Evolutionary conservation across 2,797 vertebrate genomes (phyloP), one percentile per base, ranked within the genome.

Genomic region (Aldrovandia affinis): DNA sequence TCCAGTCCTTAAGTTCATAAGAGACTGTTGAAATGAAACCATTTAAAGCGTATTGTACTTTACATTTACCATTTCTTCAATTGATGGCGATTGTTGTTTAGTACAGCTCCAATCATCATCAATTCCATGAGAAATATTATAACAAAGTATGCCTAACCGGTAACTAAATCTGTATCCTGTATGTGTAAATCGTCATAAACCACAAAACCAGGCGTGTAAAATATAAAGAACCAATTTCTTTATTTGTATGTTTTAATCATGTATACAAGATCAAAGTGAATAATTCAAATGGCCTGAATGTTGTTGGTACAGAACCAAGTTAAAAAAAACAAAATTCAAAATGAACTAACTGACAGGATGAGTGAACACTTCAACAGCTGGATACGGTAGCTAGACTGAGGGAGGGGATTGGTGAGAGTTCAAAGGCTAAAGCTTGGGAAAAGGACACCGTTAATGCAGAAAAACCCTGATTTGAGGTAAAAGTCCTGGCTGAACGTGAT

Each of bases 241-340:
- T 93, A 95, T 94, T 95, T 95, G 95, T 94, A 92, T 92, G 90
- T 87, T 94, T 95, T 95, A 92, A 94, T 94, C 94, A 93, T 91
- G 89, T 91, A 93, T 95, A 95, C 93, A 95, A 96, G 93, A 94
- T 92, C 92, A 93, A 94, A 94, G 89, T 88, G 93, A 93, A 93
- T 92, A 92, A 93, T 91, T 93, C 86, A 93, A 92, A 92, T 89
- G 92, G 92, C 90, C 92, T 93, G 92, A 92, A 93, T 85, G 86
- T 90, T 89, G 91, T 89, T 90, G 88, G 89, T 92, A 89, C 89
- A 90, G 89, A 90, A 93, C 88, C 89, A 86, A 88, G 87, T 92
- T 87, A 88, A 86, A 81, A 83, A 75, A 83, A 47, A 75, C 30
- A 82, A 81, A 63, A 55, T 57, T 44, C 22, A 22, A 82, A 84